Evolutionary conservation across 2,797 vertebrate genomes (phyloP).

Genomic region (Hydrophis major): DNA sequence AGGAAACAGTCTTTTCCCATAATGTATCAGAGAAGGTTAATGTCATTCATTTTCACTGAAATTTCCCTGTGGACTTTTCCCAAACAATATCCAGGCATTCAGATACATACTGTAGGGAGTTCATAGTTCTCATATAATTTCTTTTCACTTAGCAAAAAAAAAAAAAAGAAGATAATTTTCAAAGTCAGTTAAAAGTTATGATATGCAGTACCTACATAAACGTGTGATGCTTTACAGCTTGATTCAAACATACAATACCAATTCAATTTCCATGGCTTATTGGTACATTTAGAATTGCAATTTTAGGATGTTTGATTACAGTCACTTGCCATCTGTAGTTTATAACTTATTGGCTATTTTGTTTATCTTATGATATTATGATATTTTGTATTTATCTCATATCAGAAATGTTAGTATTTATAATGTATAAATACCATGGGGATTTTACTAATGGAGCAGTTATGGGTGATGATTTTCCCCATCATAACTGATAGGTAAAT

Average conservation of each 20-base stretch:
- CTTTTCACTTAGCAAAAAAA: neutral
- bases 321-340: neutral
- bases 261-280: neutral
- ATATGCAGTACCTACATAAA: neutral
- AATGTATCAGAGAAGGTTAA: neutral
- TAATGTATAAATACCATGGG: slow-evolving; percentile 19
- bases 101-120: neutral
- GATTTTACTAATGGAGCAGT: slow-evolving; percentile 21
- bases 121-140: neutral
- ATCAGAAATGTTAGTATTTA: slow-evolving; percentile 13
- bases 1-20: neutral
- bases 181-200: neutral
- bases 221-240: neutral
- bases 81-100: neutral
- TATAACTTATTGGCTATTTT: neutral
- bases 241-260: neutral
- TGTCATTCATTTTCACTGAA: neutral
- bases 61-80: neutral
- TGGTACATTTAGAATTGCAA: neutral
- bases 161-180: neutral
- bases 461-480: slow-evolving; percentile 20
- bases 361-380: neutral
- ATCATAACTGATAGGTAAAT: slow-evolving; percentile 49
- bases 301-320: neutral
- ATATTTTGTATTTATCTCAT: neutral